Conservation (phyloP, 2,888 invertebrate species). For the Epinotia ramella region DNA sequence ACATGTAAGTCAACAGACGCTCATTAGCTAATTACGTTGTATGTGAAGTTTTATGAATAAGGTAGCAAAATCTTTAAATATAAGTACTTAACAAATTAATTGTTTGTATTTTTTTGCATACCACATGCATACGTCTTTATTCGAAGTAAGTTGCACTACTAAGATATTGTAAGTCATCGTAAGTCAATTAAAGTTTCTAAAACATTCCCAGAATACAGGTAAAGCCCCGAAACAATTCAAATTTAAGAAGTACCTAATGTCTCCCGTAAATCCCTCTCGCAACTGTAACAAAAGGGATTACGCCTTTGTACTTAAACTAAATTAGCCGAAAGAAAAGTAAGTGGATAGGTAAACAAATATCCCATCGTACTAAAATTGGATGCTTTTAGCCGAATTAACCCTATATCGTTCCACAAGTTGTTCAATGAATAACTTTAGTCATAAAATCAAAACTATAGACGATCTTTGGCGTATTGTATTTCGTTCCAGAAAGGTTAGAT, state of each 20-base stretch:
- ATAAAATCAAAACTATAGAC: constrained; percentile 16
- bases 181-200: background rate
- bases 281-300: constrained; percentile 52
- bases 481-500: background rate
- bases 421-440: constrained; percentile 23
- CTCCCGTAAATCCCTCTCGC: constrained; percentile 45
- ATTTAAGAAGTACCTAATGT: constrained; percentile 43
- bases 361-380: constrained; percentile 59
- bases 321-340: constrained; percentile 61
- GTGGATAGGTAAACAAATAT: constrained; percentile 60
- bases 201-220: background rate
- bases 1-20: too few species aligned
- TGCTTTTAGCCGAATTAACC: constrained; percentile 65
- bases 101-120: too few species aligned
- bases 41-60: too few species aligned
- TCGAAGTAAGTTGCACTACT: too few species aligned
- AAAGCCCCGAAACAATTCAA: constrained; percentile 31
- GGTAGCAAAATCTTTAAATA: too few species aligned
- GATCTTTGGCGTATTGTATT: background rate
- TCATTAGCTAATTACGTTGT: too few species aligned
- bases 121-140: background rate
- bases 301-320: constrained; percentile 60
- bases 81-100: too few species aligned
- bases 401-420: constrained; percentile 14
- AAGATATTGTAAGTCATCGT: background rate